phyloP scores from a whole-genome alignment of 2,888 invertebrate genomes.

The Megamerina dolium region DNA sequence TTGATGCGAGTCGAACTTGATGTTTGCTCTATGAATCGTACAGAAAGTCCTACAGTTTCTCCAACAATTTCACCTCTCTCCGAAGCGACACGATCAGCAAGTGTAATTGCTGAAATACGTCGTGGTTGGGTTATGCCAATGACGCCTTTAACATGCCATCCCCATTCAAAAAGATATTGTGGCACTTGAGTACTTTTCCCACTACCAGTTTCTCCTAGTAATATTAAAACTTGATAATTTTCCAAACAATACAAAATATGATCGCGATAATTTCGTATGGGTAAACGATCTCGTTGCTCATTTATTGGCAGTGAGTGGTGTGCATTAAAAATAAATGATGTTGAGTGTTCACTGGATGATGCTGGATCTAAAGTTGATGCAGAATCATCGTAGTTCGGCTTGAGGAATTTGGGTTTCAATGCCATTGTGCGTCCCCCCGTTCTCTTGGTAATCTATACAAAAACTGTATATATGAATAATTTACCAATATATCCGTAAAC shows the following conservation, averaged over 20 bases:
- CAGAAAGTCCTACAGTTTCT: constrained; percentile 75
- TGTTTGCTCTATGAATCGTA: constrained; percentile 68
- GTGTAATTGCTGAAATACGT: constrained; percentile 79
- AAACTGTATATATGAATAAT: too few species aligned
- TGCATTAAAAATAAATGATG: constrained; percentile 78
- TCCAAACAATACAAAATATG: constrained; percentile 85
- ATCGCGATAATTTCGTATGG: constrained; percentile 9
- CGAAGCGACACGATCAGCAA: constrained; percentile 83
- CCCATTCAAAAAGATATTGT: constrained; percentile 82
- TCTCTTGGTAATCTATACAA: too few species aligned
- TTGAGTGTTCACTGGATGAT: too few species aligned
- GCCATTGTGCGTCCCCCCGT: too few species aligned
- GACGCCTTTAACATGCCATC: constrained; percentile 71
- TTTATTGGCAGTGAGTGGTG: constrained; percentile 76
- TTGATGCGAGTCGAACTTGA: constrained; percentile 44
- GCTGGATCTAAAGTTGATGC: too few species aligned
- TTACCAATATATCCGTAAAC: too few species aligned
- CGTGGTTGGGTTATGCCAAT: constrained; percentile 91
- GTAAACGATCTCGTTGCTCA: constrained; percentile 55
- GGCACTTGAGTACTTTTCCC: constrained; percentile 59
- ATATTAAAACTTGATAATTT: constrained; percentile 79
- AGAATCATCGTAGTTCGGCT: too few species aligned
- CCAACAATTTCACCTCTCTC: constrained; percentile 77
- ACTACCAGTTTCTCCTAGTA: constrained; percentile 93
- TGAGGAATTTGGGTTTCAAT: too few species aligned